Percentiles rank a stretch among this genome's conserved stretches.
phyloP scores from a whole-genome alignment of 2,113 vertebrate genomes.

The Nerophis ophidion region DNA sequence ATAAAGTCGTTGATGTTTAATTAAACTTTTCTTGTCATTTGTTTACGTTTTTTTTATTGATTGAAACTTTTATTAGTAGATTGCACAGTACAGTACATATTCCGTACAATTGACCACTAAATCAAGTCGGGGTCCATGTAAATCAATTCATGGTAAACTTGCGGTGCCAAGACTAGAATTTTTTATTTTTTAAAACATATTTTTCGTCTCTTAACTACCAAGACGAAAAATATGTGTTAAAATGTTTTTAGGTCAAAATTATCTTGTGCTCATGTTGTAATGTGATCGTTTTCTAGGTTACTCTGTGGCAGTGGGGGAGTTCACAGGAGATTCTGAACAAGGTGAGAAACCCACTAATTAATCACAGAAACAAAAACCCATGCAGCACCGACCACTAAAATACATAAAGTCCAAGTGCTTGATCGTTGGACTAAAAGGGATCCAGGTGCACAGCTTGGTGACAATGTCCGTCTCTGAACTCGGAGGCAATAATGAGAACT shows the following conservation, averaged over 20 bases:
- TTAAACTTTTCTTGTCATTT: too few relatives aligned
- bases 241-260: too few relatives aligned
- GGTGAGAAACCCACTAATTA: constrained; percentile 51
- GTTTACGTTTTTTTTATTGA: too few relatives aligned
- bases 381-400: constrained; percentile 6
- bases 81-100: too few relatives aligned
- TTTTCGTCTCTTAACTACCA: too few relatives aligned
- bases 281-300: constrained; percentile 53
- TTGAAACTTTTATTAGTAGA: too few relatives aligned
- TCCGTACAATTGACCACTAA: too few relatives aligned
- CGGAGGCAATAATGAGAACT: constrained; percentile 44
- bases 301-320: constrained; percentile 69
- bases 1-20: too few relatives aligned
- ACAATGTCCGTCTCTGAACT: constrained; percentile 32
- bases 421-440: constrained; percentile 12
- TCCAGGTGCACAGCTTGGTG: constrained; percentile 30
- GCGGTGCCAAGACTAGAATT: background rate
- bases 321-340: constrained; percentile 69
- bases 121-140: too few relatives aligned
- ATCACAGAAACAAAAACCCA: constrained; percentile 31
- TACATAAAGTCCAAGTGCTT: background rate
- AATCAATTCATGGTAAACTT: too few relatives aligned
- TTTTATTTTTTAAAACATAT: background rate
- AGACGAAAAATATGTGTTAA: too few relatives aligned
- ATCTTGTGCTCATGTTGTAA: constrained; percentile 6